These are phyloP conservation scores for Hucho hucho DNA, from an alignment of 2,113 vertebrate genomes.

Conservation along the genomic window DNA sequence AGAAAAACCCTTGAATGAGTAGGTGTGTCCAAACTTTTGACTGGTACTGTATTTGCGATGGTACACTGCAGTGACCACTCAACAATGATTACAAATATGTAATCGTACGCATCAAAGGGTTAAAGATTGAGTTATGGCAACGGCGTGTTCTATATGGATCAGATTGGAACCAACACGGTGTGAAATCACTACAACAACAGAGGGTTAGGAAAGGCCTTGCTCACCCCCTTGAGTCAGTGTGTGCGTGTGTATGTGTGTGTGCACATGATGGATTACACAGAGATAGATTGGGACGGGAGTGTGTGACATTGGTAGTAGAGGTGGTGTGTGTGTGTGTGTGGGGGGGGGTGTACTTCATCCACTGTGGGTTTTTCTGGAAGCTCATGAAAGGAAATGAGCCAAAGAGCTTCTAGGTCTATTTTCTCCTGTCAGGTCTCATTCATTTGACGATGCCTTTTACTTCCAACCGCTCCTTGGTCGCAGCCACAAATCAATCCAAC, in stretches of 20 bases:
- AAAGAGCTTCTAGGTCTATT: constrained; percentile 52
- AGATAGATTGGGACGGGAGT: too few relatives aligned
- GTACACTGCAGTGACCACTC: too few relatives aligned
- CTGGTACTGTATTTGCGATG: too few relatives aligned
- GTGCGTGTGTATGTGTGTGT: too few relatives aligned
- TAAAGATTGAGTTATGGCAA: too few relatives aligned
- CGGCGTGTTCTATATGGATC: constrained; percentile 32
- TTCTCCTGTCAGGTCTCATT: constrained; percentile 49
- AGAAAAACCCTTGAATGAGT: too few relatives aligned
- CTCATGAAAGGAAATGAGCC: constrained; percentile 61
- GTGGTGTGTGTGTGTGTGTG: too few relatives aligned
- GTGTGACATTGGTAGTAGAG: too few relatives aligned
- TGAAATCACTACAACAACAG: constrained; percentile 58
- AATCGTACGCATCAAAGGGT: too few relatives aligned
- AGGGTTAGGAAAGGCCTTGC: constrained; percentile 35
- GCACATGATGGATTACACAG: too few relatives aligned
- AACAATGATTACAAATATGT: too few relatives aligned
- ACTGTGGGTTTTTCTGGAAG: constrained; percentile 44
- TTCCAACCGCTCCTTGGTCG: constrained; percentile 33
- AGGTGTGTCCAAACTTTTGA: too few relatives aligned
- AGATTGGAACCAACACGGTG: constrained; percentile 60
- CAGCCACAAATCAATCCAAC: background rate
- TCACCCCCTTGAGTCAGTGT: constrained; percentile 19
- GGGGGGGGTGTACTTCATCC: constrained; percentile 17
- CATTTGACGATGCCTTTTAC: constrained; percentile 50